Base-by-base conservation (phyloP, 1,140 invertebrate genomes). In the Asbolus verrucosus region DNA sequence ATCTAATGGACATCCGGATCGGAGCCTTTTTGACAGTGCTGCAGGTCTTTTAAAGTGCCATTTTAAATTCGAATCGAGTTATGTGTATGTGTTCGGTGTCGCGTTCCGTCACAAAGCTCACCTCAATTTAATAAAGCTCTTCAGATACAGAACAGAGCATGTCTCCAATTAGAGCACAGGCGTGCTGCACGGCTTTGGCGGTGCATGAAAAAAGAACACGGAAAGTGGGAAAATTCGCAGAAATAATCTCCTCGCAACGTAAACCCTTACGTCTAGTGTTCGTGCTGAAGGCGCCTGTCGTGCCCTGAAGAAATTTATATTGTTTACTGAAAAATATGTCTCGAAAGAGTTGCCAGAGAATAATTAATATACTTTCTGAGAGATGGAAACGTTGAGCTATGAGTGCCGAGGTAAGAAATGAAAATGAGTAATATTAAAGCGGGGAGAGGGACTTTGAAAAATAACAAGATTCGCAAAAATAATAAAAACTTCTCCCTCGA, bases 121-220 rank as follows among this genome's bases (percentile, higher is more conserved):
- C 61, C 61, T 38, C 21, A 63, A 63, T 63, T 63, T 63, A 63
- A 63, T 63, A 63, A 39, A 63, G 31, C 61, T 24, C 36, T 41
- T 13, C 61, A 62, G 61, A 63, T 63, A 62, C 27, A 38, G n/a
- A n/a, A n/a, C 24, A 36, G 39, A 39, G 19, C 21, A 63, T 63
- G 36, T 63, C 19, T 63, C 24, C 33, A 63, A 63, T 63, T 63
- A 63, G 39, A 14, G 18, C 19, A 24, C 16, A 19, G 24, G 33
- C 21, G 13, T 21, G 18, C 5, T 18, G 4, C 16, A 19, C 41
- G 24, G 24, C 24, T 27, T 27, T 27, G 41, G n/a, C 19, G 6
- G 4, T 9, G 9, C 15, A 3, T n/a, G 16, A 43, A 54, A 54
- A 54, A 54, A 54, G 11, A 54, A 24, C 46, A n/a, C 5, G 33